Evolutionary conservation across 1,140 invertebrate species (phyloP), one percentile per base, ranked within the genome.

Genomic region (Drosophila navojoa): DNA sequence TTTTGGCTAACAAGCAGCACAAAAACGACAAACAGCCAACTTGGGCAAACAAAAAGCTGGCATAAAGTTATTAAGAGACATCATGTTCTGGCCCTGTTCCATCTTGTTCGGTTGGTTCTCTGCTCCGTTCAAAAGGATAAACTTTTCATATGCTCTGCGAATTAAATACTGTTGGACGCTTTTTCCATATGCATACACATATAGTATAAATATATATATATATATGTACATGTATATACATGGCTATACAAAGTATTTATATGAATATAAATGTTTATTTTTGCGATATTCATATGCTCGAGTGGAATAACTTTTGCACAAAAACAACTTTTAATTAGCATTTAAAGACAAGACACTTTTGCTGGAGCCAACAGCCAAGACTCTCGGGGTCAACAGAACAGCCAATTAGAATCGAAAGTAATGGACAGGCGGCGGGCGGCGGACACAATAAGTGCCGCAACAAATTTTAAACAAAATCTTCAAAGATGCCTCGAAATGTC

Each of bases 21-120:
- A 81, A 87, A 78, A 85, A 87, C 76, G 68, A 76, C 76, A 85
- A 85, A 85, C 76, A 80, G 69, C 59, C 58, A 74, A 70, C 50
- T 52, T 16, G 45, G 64, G 45, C 71, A 70, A 86, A 87, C 79
- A 85, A 82, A 75, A 86, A 87, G 81, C 69, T 67, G 47, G 80
- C 81, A 89, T 81, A 86, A 87, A 87, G 82, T 87, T 87, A 87
- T 89, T 82, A 87, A 89, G 82, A 87, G 82, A 82, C 82, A 87
- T 86, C 81, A 76, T 82, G 76, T 73, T 73, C 60, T 78, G 11
- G 44, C 62, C 38, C 50, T 9, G 35, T 42, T 44, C n/a, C 6
- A 11, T 67, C 22, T 57, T 75, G 63, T 87, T 47, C 25, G 40
- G 13, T 32, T 11, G 49, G 53, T 15, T 32, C 32, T 32, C 32